Conservation (phyloP, 2,888 invertebrate species). For the Conistra vaccinii region DNA sequence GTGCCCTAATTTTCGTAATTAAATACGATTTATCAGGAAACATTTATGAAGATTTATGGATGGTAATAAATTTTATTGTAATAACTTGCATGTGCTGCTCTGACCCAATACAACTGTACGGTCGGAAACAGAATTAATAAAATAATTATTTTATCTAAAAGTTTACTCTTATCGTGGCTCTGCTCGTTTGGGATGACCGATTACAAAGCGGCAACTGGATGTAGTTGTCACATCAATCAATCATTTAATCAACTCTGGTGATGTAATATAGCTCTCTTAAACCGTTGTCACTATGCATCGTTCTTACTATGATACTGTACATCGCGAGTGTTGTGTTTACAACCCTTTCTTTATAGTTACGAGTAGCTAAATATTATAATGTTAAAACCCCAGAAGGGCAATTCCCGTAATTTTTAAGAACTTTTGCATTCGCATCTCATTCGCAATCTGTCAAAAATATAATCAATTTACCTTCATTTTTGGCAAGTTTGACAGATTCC, state of each 20-base stretch:
- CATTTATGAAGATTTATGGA: slow-evolving; percentile 54
- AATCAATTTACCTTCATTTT: too few species aligned
- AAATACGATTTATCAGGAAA: slow-evolving; percentile 62
- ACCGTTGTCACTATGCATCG: too few species aligned
- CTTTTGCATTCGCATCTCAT: too few species aligned
- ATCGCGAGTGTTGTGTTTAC: too few species aligned
- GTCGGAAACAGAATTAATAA: slow-evolving; percentile 21
- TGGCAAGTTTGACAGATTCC: too few species aligned
- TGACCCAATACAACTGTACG: slow-evolving; percentile 42
- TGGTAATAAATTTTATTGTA: slow-evolving; percentile 56
- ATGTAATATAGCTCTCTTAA: background rate
- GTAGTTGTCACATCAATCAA: slow-evolving; percentile 43
- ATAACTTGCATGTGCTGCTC: slow-evolving; percentile 45
- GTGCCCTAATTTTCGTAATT: slow-evolving; percentile 59
- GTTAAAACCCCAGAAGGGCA: too few species aligned
- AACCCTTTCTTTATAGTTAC: too few species aligned
- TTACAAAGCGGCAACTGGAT: slow-evolving; percentile 13
- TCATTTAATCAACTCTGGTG: slow-evolving; percentile 6
- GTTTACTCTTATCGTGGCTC: slow-evolving; percentile 16
- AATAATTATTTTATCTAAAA: slow-evolving; percentile 24
- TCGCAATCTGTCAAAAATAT: too few species aligned
- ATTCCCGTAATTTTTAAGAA: too few species aligned
- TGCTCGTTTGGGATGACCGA: slow-evolving; percentile 2
- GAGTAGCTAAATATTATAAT: too few species aligned
- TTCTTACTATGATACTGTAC: too few species aligned